These are phyloP conservation scores for Psammodynastes pulverulentus DNA, from an alignment of 2,113 vertebrate genomes.

Conservation along the genomic window DNA sequence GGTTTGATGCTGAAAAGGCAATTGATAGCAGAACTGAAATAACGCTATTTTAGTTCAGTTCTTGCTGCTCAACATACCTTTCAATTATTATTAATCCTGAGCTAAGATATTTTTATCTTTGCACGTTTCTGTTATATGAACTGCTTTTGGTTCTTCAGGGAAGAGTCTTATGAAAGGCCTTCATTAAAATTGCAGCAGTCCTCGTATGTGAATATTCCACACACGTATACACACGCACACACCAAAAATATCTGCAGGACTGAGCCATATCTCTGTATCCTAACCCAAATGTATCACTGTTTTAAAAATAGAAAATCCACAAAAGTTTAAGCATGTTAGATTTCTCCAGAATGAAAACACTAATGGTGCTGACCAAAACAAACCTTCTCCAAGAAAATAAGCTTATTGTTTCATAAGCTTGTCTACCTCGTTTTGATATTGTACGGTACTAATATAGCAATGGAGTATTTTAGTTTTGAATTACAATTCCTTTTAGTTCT, in stretches of 20 bases:
- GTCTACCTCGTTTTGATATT: conserved; percentile 87
- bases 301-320: conserved; percentile 27
- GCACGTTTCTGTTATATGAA: background rate
- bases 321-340: conserved; percentile 26
- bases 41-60: background rate
- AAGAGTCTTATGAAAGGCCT: conserved; percentile 3
- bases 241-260: conserved; percentile 5
- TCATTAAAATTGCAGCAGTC: background rate
- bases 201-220: background rate
- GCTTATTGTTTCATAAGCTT: conserved; percentile 66
- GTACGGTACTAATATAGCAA: conserved; percentile 67
- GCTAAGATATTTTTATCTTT: background rate
- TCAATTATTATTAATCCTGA: background rate
- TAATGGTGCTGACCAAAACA: conserved; percentile 36
- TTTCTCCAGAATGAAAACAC: conserved; percentile 24
- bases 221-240: background rate
- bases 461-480: conserved; percentile 54
- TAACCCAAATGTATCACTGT: conserved; percentile 21
- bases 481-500: conserved; percentile 56
- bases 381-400: conserved; percentile 34
- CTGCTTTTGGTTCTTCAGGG: background rate
- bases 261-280: background rate
- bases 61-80: background rate
- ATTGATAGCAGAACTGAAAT: background rate
- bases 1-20: background rate